Evolutionary conservation across 2,113 vertebrate species (phyloP).

Genomic region (Anser cygnoides): DNA sequence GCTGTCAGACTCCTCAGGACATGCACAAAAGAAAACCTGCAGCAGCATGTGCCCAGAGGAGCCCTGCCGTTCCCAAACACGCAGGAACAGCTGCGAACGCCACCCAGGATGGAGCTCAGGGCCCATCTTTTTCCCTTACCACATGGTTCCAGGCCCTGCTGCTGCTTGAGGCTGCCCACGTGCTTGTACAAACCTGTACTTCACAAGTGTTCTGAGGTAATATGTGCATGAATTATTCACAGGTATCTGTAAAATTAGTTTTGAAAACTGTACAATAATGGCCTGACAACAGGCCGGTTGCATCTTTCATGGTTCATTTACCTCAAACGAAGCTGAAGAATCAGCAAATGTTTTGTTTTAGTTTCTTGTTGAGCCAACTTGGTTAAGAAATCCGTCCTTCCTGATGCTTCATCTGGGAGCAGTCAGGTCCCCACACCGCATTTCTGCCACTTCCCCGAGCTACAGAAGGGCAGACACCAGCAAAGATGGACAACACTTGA

Average conservation of each 20-base stretch:
- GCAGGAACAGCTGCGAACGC: not conserved
- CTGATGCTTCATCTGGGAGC: not conserved
- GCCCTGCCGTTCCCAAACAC: not conserved
- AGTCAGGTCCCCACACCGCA: not conserved
- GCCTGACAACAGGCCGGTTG: not conserved
- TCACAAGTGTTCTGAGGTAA: not conserved
- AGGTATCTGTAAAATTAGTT: not conserved
- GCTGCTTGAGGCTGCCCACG: not conserved
- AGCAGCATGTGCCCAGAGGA: not conserved
- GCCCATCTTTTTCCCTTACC: not conserved
- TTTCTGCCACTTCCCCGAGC: not conserved
- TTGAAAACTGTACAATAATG: constrained; percentile 11
- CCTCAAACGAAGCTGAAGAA: not conserved
- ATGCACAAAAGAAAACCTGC: not conserved
- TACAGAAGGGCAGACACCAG: not conserved
- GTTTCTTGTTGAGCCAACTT: not conserved
- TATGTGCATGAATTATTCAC: not conserved
- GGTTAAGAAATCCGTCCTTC: not conserved
- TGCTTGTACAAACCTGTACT: constrained; percentile 24
- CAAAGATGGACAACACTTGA: not conserved
- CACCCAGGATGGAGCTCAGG: not conserved
- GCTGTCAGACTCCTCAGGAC: not conserved
- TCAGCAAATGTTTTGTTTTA: not conserved
- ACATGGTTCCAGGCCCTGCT: not conserved
- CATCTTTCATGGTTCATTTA: not conserved